A percentile compares a stretch with the other conserved stretches of the same genome.
Evolutionary conservation across 2,113 vertebrate genomes (phyloP).

Genomic region (Tachycineta bicolor): DNA sequence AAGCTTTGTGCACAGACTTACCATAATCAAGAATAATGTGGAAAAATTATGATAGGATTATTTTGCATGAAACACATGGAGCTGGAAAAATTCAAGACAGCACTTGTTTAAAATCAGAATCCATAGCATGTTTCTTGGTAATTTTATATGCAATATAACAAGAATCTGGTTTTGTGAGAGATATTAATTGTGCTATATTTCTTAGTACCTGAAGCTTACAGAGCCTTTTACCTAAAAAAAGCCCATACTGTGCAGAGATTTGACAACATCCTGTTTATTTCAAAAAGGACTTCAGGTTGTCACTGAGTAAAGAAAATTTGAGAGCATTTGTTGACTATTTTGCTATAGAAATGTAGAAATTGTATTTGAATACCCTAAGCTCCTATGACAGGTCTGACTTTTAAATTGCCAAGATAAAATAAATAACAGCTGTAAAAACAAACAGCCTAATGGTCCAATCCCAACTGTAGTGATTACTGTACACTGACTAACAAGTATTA

Average conservation of each 20-base stretch:
- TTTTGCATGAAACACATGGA: not conserved
- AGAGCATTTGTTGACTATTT: not conserved
- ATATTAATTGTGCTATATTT: not conserved
- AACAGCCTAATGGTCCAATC: not conserved
- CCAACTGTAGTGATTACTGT: not conserved
- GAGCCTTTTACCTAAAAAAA: not conserved
- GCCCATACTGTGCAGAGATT: not conserved
- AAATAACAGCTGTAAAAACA: not conserved
- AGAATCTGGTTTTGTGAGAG: not conserved
- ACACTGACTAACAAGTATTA: not conserved
- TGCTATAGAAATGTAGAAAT: not conserved
- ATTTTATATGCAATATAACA: not conserved
- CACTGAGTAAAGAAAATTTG: not conserved
- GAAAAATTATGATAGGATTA: not conserved
- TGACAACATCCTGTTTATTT: not conserved
- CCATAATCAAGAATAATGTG: not conserved
- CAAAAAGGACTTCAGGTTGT: not conserved
- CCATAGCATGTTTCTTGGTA: not conserved
- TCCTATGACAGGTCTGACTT: not conserved
- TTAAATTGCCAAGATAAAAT: not conserved
- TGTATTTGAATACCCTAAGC: not conserved
- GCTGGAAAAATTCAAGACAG: not conserved
- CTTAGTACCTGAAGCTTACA: not conserved
- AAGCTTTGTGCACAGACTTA: not conserved
- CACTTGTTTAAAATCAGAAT: not conserved